Evolutionary conservation across 2,797 vertebrate genomes (phyloP).

Genomic region (Argya squamiceps): DNA sequence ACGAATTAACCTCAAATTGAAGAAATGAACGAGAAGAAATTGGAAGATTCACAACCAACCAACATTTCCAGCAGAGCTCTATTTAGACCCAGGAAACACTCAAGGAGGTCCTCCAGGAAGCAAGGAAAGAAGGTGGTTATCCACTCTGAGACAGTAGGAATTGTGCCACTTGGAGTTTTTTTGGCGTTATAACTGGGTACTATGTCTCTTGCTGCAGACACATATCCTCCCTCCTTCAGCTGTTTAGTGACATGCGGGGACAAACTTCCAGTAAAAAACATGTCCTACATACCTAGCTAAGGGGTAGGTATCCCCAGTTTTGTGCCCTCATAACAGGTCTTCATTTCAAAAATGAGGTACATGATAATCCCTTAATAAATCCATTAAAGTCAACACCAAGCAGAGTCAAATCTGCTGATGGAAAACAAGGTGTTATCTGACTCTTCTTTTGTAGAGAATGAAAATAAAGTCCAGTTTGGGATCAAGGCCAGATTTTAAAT

Average conservation of each 20-base stretch:
- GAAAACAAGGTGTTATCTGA: background rate
- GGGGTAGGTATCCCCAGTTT: background rate
- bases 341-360: background rate
- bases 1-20: background rate
- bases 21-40: background rate
- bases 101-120: background rate
- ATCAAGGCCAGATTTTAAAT: background rate
- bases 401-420: background rate
- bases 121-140: background rate
- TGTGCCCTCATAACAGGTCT: background rate
- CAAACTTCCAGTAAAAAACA: background rate
- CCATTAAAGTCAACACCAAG: background rate
- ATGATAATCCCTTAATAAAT: background rate
- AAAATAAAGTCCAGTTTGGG: background rate
- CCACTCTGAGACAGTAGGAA: background rate
- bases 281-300: background rate
- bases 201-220: background rate
- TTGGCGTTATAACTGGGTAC: background rate
- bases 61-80: background rate
- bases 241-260: background rate
- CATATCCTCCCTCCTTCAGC: background rate
- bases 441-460: background rate
- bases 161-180: fast-evolving
- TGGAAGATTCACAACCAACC: background rate
- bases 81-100: background rate